Conservation (phyloP, 2,888 invertebrate genomes). For the Drosophila picticornis region DNA sequence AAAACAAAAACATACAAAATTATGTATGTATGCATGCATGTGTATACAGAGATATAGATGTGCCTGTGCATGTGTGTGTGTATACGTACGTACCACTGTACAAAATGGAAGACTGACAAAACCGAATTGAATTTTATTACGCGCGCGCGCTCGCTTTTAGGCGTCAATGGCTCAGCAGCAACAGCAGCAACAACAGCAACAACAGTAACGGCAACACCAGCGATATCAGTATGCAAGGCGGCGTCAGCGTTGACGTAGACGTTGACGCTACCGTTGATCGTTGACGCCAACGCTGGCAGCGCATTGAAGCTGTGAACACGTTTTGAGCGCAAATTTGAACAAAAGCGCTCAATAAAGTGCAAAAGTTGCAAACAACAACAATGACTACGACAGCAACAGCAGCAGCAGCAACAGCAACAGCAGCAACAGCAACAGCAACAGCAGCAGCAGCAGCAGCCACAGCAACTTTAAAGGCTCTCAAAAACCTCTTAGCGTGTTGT, state of each 20-base stretch:
- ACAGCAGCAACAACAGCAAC: conserved; percentile 7
- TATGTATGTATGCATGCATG: background rate
- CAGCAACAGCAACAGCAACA: conserved; percentile 11
- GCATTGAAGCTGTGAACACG: conserved; percentile 52
- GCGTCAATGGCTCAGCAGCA: conserved; percentile 30
- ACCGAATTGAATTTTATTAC: conserved; percentile 69
- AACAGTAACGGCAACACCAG: conserved; percentile 15
- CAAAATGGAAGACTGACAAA: conserved; percentile 42
- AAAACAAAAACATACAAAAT: background rate
- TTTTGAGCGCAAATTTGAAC: conserved; percentile 58
- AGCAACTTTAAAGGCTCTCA: conserved; percentile 21
- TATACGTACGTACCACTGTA: background rate
- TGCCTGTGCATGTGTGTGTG: background rate
- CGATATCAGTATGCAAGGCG: conserved; percentile 50
- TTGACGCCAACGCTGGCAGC: conserved; percentile 11
- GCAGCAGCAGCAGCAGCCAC: conserved; percentile 9
- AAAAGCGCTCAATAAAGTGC: conserved; percentile 73
- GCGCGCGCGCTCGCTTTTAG: conserved; percentile 40
- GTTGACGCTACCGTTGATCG: background rate
- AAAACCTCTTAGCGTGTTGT: conserved; percentile 2
- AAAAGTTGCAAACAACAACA: conserved; percentile 48
- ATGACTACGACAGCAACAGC: conserved; percentile 15
- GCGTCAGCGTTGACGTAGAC: conserved; percentile 25
- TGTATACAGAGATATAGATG: background rate
- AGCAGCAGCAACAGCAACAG: conserved; percentile 3